A percentile compares a stretch with the other conserved stretches of the same genome.
Evolutionary conservation across 1,140 invertebrate genomes (phyloP).

Genomic region (Aphidius ervi): DNA sequence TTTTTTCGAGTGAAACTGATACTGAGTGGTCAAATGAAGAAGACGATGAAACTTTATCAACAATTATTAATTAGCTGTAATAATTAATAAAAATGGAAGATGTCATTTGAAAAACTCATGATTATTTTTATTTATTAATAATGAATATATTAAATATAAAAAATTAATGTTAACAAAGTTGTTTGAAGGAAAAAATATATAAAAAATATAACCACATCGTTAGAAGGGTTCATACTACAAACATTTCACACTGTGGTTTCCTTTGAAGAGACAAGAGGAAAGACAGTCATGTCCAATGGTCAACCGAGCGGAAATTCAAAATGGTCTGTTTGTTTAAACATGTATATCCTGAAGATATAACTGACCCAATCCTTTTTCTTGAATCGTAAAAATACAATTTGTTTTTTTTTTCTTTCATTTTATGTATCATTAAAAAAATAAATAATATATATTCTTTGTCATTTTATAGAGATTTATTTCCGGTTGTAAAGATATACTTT

Average conservation of each 20-base stretch:
- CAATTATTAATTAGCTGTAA: background rate
- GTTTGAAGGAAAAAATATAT: background rate
- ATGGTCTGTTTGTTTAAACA: conserved; percentile 30
- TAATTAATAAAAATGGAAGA: too few species aligned
- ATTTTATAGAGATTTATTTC: conserved; percentile 1
- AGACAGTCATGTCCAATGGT: conserved; percentile 32
- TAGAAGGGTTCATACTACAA: conserved; percentile 38
- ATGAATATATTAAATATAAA: too few species aligned
- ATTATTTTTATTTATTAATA: too few species aligned
- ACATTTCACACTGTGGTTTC: conserved; percentile 43
- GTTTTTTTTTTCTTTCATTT: too few species aligned
- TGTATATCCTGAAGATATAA: too few species aligned
- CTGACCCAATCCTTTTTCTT: too few species aligned
- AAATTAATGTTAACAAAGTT: too few species aligned
- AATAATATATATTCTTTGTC: too few species aligned
- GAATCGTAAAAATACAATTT: too few species aligned
- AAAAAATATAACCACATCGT: conserved; percentile 45
- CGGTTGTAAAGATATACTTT: background rate
- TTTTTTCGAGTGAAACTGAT: background rate
- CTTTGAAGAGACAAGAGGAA: conserved; percentile 41
- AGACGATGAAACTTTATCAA: background rate
- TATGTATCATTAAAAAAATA: too few species aligned
- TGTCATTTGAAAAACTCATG: too few species aligned
- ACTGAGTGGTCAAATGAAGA: background rate
- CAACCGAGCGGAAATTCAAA: conserved; percentile 49